phyloP scores from a whole-genome alignment of 2,113 vertebrate species.

The Anas platyrhynchos region DNA sequence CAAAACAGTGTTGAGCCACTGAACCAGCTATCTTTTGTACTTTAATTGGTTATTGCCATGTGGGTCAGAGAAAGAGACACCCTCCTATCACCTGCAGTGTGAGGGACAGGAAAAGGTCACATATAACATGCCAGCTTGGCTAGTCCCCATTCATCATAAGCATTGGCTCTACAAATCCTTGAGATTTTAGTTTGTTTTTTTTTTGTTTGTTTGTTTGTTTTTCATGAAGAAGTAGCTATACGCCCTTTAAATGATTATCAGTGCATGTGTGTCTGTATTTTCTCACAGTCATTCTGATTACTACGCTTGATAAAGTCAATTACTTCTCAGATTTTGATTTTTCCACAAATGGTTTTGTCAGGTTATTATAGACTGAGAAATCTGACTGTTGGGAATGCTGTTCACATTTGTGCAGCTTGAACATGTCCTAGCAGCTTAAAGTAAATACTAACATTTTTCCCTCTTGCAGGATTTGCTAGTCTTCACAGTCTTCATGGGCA shows the following conservation, averaged over 20 bases:
- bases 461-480: no score
- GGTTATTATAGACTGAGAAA: background rate
- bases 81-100: background rate
- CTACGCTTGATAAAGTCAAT: background rate
- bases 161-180: background rate
- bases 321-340: background rate
- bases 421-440: background rate
- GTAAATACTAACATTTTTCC: background rate
- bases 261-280: background rate
- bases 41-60: background rate
- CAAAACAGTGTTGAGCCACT: background rate
- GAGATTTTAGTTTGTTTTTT: background rate
- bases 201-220: background rate
- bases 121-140: background rate
- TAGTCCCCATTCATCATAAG: background rate
- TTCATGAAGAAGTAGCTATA: background rate
- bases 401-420: background rate
- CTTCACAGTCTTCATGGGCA: background rate
- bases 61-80: background rate
- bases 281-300: background rate
- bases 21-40: background rate
- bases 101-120: background rate
- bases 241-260: background rate
- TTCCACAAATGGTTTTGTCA: background rate
- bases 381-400: background rate